Evolutionary conservation across 2,113 vertebrate genomes (phyloP).

Genomic region (Nannospalax galili): DNA sequence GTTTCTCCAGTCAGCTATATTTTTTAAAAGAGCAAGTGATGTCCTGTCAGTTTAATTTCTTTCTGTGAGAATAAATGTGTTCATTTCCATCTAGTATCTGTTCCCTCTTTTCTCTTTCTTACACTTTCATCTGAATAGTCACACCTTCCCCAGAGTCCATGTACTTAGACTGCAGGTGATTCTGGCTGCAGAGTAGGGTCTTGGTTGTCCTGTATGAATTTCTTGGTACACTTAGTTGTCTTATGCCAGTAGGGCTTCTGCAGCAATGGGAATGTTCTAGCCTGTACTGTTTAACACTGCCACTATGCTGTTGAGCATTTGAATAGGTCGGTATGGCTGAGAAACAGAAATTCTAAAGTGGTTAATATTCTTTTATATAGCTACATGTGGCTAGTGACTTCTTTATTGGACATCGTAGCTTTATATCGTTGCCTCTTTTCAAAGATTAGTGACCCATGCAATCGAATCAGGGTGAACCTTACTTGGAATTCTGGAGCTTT

Average conservation of each 20-base stretch:
- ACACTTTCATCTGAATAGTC: background rate
- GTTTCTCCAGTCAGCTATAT: background rate
- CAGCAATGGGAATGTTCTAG: background rate
- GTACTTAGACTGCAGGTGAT: background rate
- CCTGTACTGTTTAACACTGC: too few species aligned
- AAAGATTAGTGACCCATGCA: background rate
- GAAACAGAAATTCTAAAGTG: conserved; percentile 15
- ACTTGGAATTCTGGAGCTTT: conserved; percentile 8
- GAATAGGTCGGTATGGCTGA: background rate
- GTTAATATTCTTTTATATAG: conserved; percentile 27
- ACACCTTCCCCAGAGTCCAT: background rate
- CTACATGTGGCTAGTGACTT: background rate
- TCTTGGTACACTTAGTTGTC: background rate
- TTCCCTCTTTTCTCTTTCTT: background rate
- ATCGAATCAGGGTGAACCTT: background rate
- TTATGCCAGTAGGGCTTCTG: background rate
- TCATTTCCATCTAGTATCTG: background rate
- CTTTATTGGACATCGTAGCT: background rate
- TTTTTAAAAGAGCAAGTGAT: conserved; percentile 32
- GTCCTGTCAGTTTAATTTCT: background rate
- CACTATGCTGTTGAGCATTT: background rate
- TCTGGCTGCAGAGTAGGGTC: background rate
- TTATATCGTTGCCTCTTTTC: conserved; percentile 14
- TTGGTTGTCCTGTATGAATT: background rate
- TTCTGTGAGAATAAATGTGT: background rate